phyloP scores from a whole-genome alignment of 2,888 invertebrate genomes.

The Perithous albicinctus region DNA sequence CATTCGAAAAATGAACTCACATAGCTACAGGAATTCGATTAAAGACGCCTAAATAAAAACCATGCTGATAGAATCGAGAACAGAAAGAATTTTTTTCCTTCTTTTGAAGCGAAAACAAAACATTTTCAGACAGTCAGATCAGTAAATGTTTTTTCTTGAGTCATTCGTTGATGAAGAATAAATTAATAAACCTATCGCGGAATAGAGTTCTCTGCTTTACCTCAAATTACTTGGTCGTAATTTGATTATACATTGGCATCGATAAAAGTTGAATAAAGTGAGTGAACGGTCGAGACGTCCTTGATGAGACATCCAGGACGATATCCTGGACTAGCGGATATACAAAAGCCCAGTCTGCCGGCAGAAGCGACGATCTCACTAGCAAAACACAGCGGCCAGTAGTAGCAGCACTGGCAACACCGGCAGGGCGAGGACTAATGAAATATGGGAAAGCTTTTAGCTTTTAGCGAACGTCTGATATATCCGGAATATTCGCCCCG shows the following conservation, averaged over 20 bases:
- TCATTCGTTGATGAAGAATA: neutral
- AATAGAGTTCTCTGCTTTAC: constrained; percentile 22
- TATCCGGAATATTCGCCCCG: constrained; percentile 76
- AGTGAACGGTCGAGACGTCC: constrained; percentile 21
- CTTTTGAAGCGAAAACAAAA: too few species aligned
- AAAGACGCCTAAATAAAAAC: too few species aligned
- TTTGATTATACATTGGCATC: constrained; percentile 50
- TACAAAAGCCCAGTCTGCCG: constrained; percentile 17
- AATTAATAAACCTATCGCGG: constrained; percentile 40
- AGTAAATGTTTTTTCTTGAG: neutral
- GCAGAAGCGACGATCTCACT: constrained; percentile 31
- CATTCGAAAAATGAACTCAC: too few species aligned
- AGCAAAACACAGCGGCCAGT: constrained; percentile 7
- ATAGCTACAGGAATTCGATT: too few species aligned
- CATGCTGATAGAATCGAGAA: too few species aligned
- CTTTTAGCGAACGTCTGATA: constrained; percentile 83
- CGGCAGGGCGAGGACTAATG: constrained; percentile 79
- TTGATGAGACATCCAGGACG: constrained; percentile 25
- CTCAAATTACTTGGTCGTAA: constrained; percentile 37
- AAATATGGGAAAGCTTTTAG: constrained; percentile 83
- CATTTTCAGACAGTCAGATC: too few species aligned
- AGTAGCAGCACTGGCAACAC: constrained; percentile 63
- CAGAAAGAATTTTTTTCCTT: too few species aligned
- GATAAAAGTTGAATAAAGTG: constrained; percentile 51
- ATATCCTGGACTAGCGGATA: constrained; percentile 42